Percentiles rank a stretch among this genome's conserved stretches.
Evolutionary conservation across 2,888 invertebrate species (phyloP).

Genomic region (Meandrusa payeni): DNA sequence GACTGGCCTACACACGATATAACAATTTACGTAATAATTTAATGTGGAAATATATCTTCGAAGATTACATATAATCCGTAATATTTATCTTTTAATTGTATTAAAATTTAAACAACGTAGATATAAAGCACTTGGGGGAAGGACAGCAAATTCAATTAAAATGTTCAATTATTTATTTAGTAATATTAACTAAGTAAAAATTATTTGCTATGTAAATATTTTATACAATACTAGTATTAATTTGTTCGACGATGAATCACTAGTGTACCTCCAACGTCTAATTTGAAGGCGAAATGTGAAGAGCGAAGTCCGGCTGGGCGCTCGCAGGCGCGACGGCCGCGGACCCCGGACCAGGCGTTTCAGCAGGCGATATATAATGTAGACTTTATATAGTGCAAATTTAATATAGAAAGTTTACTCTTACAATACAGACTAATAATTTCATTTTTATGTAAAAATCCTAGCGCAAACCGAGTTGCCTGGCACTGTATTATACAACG

Average conservation of each 20-base stretch:
- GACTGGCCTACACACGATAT: constrained; percentile 56
- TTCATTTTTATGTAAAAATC: constrained; percentile 78
- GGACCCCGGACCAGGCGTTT: constrained; percentile 36
- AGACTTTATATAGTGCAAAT: constrained; percentile 74
- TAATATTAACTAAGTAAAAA: constrained; percentile 80
- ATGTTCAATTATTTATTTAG: constrained; percentile 76
- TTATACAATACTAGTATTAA: constrained; percentile 78
- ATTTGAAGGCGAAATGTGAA: constrained; percentile 62
- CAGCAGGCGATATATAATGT: constrained; percentile 62
- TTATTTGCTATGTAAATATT: constrained; percentile 80
- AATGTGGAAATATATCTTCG: constrained; percentile 73
- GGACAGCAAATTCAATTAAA: constrained; percentile 82
- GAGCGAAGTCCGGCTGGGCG: constrained; percentile 33
- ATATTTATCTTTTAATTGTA: constrained; percentile 74
- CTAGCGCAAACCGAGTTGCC: constrained; percentile 76
- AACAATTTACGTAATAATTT: constrained; percentile 72
- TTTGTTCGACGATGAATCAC: constrained; percentile 74
- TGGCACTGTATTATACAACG: constrained; percentile 76
- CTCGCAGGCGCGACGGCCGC: constrained; percentile 24
- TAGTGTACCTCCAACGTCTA: constrained; percentile 72
- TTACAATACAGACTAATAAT: constrained; percentile 76
- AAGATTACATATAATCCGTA: constrained; percentile 75
- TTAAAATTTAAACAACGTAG: constrained; percentile 79
- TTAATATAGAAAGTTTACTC: constrained; percentile 76
- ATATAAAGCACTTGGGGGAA: constrained; percentile 82